Conservation (phyloP, 1,140 invertebrate genomes). For the Eurosta solidaginis region DNA sequence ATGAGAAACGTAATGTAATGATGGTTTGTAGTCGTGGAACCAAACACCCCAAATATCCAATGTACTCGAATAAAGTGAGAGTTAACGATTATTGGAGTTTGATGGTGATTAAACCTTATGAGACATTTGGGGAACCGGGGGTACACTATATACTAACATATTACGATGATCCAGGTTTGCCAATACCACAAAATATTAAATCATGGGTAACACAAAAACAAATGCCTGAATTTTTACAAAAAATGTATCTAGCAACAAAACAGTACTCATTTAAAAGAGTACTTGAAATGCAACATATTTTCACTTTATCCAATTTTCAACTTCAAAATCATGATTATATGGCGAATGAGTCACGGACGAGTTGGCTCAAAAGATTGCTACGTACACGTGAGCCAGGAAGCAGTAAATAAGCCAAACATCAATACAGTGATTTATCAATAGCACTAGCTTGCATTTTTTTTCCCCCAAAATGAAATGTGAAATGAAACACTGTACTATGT, state of each 20-base stretch:
- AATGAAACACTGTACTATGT: no score
- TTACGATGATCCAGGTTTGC: conserved; percentile 83
- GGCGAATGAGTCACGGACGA: conserved; percentile 48
- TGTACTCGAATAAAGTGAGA: conserved; percentile 59
- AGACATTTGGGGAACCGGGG: conserved; percentile 50
- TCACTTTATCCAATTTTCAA: conserved; percentile 42
- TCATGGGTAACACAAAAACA: conserved; percentile 68
- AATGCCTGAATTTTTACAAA: conserved; percentile 58
- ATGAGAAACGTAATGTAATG: conserved; percentile 62
- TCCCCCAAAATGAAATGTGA: no score
- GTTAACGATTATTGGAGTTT: conserved; percentile 84
- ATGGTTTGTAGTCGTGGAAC: conserved; percentile 61
- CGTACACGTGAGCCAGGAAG: not conserved
- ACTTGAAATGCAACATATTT: conserved; percentile 53
- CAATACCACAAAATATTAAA: conserved; percentile 68
- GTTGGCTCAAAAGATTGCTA: conserved; percentile 42
- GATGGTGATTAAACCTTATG: conserved; percentile 78
- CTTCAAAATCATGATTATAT: conserved; percentile 50
- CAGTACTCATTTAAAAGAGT: conserved; percentile 52
- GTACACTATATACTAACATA: conserved; percentile 85
- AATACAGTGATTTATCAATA: no score
- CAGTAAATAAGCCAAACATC: not conserved
- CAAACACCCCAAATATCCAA: conserved; percentile 56
- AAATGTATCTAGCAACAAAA: conserved; percentile 57
- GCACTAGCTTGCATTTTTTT: no score